A percentile compares a stretch with the other conserved stretches of the same genome.
These are phyloP conservation scores for Oryzias curvinotus DNA, from an alignment of 2,113 vertebrate species.

Conservation along the genomic window DNA sequence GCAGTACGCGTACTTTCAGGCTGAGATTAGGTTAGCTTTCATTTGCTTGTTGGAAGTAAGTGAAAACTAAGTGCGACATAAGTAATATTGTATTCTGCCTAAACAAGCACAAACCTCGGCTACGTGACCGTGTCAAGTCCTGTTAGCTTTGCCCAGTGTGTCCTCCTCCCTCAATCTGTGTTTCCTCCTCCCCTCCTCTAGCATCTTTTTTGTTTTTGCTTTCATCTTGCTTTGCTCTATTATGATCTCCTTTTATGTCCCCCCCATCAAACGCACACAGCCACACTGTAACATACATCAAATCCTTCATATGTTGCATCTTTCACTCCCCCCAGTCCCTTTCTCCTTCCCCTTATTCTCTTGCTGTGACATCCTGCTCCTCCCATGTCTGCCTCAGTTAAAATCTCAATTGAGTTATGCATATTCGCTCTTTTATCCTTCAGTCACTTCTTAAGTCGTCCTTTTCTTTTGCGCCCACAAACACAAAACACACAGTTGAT, in stretches of 20 bases:
- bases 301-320: conserved; percentile 38
- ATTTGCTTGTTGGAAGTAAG: conserved; percentile 55
- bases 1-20: conserved; percentile 17
- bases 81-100: conserved; percentile 59
- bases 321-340: conserved; percentile 26
- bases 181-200: conserved; percentile 25
- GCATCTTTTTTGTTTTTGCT: conserved; percentile 15
- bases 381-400: conserved; percentile 60
- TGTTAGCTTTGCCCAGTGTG: conserved; percentile 21
- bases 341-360: conserved; percentile 35
- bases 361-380: conserved; percentile 43
- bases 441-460: conserved; percentile 20
- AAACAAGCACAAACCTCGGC: conserved; percentile 44
- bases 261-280: conserved; percentile 21
- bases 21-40: conserved; percentile 44
- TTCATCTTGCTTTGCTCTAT: conserved; percentile 42
- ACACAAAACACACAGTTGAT: conserved; percentile 42
- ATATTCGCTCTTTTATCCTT: conserved; percentile 59
- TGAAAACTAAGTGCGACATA: conserved; percentile 58
- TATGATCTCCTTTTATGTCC: conserved; percentile 57
- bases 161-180: conserved; percentile 19
- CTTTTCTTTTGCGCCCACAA: conserved; percentile 4
- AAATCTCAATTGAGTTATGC: conserved; percentile 54
- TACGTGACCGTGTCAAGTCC: conserved; percentile 51
- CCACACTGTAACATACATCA: conserved; percentile 17